Conservation (phyloP, 2,113 vertebrate genomes). For the Seriola aureovittata region DNA sequence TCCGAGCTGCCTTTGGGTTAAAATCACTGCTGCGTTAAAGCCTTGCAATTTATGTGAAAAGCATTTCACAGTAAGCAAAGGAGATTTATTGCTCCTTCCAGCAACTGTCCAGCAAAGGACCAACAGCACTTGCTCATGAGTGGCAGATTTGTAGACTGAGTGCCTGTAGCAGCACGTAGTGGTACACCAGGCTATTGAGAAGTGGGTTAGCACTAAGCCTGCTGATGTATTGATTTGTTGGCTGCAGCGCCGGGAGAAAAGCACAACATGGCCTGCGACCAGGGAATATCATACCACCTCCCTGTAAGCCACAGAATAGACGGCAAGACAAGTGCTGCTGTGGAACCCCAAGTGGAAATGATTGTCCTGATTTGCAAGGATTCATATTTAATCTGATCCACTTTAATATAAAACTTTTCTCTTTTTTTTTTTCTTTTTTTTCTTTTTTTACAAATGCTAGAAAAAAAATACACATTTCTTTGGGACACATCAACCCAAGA, state of each 20-base stretch:
- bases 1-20: no score
- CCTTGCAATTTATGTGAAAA: no score
- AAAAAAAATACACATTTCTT: neutral
- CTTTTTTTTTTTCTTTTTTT: no score
- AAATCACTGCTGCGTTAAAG: no score
- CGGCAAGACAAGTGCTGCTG: neutral
- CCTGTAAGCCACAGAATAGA: neutral
- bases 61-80: no score
- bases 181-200: slow-evolving; percentile 9
- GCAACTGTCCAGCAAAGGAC: no score
- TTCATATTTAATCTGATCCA: neutral
- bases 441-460: neutral
- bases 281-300: slow-evolving; percentile 33
- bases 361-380: neutral
- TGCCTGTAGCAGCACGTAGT: neutral
- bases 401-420: neutral
- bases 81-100: no score
- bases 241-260: slow-evolving; percentile 36
- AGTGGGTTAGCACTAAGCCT: slow-evolving; percentile 2
- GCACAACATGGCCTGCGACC: slow-evolving; percentile 9
- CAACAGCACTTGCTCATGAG: neutral
- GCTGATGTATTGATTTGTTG: slow-evolving; percentile 54
- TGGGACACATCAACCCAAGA: neutral
- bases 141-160: slow-evolving; percentile 1
- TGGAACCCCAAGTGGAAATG: neutral